Percentiles rank a stretch among this genome's conserved stretches.
These are phyloP conservation scores for Aphelinus certus DNA, from an alignment of 1,140 invertebrate species.

Conservation along the genomic window DNA sequence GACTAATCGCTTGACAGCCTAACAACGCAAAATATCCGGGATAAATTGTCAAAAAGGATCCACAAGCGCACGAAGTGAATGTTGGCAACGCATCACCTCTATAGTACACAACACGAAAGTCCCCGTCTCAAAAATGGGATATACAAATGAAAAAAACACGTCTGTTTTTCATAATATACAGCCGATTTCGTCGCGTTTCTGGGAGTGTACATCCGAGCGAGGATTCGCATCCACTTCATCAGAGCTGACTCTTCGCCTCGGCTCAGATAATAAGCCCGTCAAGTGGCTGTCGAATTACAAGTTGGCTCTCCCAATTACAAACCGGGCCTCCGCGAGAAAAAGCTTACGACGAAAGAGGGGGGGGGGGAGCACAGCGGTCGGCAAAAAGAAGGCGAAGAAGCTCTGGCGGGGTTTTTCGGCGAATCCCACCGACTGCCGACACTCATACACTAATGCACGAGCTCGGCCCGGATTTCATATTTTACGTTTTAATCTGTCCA, in stretches of 20 bases:
- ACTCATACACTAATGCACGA: constrained; percentile 25
- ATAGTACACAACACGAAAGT: too few species aligned
- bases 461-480: constrained; percentile 56
- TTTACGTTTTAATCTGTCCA: constrained; percentile 67
- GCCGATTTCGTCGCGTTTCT: too few species aligned
- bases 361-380: constrained; percentile 1
- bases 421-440: constrained; percentile 24
- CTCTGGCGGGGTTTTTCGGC: constrained; percentile 13
- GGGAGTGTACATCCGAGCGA: too few species aligned
- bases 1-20: too few species aligned
- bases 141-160: too few species aligned
- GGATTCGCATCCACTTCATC: too few species aligned
- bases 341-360: background rate
- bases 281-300: constrained; percentile 33
- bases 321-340: background rate
- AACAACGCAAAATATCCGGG: too few species aligned
- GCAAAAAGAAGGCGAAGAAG: constrained; percentile 9
- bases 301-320: constrained; percentile 30
- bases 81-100: too few species aligned
- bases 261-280: constrained; percentile 37
- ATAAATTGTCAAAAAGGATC: too few species aligned
- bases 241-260: constrained; percentile 2
- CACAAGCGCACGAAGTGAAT: too few species aligned
- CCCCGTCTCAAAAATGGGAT: too few species aligned
- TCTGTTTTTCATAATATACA: too few species aligned